Evolutionary conservation across 35 echinoderm and acorn worm species (phyloP).

Genomic region (Holothuria glaberrima): DNA sequence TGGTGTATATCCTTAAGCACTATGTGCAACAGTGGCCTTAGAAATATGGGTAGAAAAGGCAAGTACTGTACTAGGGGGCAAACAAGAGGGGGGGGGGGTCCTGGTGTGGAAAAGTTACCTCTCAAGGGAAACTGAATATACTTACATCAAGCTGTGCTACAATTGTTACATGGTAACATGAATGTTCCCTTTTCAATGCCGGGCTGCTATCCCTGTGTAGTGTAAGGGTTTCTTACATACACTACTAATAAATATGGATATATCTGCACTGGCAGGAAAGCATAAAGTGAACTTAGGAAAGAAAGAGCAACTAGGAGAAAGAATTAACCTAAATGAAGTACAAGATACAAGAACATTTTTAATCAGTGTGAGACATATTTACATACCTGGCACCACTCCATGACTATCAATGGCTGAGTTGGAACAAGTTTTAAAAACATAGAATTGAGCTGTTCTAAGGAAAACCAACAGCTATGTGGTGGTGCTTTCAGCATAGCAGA

Average conservation of each 20-base stretch:
- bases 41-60: too few species aligned
- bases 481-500: conserved; percentile 71
- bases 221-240: too few species aligned
- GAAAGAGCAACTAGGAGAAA: neutral
- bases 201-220: too few species aligned
- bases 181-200: too few species aligned
- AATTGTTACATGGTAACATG: too few species aligned
- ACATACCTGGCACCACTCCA: conserved; percentile 95
- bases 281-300: neutral
- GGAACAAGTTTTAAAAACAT: conserved; percentile 71
- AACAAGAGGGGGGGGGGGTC: too few species aligned
- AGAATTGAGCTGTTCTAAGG: conserved; percentile 75
- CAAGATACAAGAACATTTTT: neutral
- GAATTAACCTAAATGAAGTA: neutral
- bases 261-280: neutral
- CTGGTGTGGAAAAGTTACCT: too few species aligned
- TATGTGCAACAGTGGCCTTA: neutral
- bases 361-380: neutral
- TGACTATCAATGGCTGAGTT: conserved; percentile 77
- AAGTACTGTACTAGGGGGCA: too few species aligned
- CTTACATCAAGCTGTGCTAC: too few species aligned
- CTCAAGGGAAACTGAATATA: too few species aligned
- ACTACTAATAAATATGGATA: too few species aligned
- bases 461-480: conserved; percentile 80
- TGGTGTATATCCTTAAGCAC: neutral